phyloP scores from a whole-genome alignment of 2,888 invertebrate genomes.

The Cantharis flavilabris region DNA sequence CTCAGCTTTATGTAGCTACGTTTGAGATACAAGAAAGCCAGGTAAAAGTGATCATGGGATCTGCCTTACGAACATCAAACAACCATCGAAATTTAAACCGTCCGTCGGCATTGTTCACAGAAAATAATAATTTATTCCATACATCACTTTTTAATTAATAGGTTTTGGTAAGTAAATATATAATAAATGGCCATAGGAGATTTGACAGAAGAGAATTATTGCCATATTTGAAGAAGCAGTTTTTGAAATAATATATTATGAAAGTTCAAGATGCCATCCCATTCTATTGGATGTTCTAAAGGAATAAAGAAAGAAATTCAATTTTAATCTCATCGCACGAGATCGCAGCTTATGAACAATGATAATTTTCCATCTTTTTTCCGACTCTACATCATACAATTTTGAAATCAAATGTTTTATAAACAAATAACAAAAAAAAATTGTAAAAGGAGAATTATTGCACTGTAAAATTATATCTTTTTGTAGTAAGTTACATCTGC shows the following conservation, averaged over 20 bases:
- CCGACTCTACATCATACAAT: neutral
- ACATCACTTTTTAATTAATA: neutral
- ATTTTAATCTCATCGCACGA: neutral
- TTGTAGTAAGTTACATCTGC: neutral
- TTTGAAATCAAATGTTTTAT: too few species aligned
- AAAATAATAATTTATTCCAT: neutral
- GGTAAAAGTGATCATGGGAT: neutral
- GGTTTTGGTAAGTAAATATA: neutral
- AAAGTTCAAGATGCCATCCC: neutral
- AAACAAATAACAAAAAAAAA: neutral
- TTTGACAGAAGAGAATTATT: neutral
- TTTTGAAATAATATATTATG: neutral
- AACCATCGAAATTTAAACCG: neutral
- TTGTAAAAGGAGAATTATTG: neutral
- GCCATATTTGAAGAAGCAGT: neutral
- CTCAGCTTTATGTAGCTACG: slow-evolving; percentile 46
- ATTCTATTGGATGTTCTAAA: neutral
- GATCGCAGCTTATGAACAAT: neutral
- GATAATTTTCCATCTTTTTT: neutral
- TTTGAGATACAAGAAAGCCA: neutral
- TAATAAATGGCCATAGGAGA: neutral
- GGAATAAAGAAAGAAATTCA: neutral
- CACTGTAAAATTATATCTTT: neutral
- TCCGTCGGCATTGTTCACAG: neutral
- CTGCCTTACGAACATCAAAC: neutral